Percentiles rank a stretch among this genome's conserved stretches.
Conservation (phyloP, 2,888 invertebrate species). For the Spilosoma lubricipeda region DNA sequence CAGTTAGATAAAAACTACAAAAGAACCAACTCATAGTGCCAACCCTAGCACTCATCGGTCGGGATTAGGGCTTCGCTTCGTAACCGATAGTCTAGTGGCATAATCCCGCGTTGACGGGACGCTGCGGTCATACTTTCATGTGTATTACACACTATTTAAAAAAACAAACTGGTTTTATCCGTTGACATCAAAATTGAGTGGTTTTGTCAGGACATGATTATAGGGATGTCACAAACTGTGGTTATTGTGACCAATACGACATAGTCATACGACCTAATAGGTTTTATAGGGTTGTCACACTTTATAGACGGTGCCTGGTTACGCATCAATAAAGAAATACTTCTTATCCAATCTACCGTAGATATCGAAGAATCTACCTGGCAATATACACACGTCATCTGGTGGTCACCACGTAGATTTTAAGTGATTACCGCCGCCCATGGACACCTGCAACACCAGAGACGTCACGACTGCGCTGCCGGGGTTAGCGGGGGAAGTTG, state of each 20-base stretch:
- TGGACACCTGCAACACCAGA: no score
- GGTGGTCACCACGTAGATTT: background rate
- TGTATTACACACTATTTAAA: slow-evolving; percentile 15
- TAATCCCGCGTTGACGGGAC: slow-evolving; percentile 40
- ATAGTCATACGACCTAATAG: background rate
- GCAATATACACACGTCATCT: background rate
- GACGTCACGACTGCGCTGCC: no score
- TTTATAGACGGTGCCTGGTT: background rate
- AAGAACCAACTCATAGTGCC: background rate
- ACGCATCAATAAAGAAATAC: no score
- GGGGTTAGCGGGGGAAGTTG: no score
- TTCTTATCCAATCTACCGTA: no score
- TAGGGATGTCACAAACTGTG: background rate
- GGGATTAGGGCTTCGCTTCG: slow-evolving; percentile 55
- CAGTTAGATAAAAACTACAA: background rate
- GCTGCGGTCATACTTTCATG: slow-evolving; percentile 37
- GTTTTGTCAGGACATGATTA: slow-evolving; percentile 1
- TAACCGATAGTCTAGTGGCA: slow-evolving; percentile 53
- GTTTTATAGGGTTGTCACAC: background rate
- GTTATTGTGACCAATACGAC: background rate
- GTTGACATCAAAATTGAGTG: slow-evolving; percentile 12
- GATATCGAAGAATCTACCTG: no score
- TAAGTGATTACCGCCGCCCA: no score
- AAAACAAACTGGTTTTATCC: background rate
- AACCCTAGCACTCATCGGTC: slow-evolving; percentile 31